A percentile compares a stretch with the other conserved stretches of the same genome.
Conservation (phyloP, 2,888 invertebrate species). For the Anaspis maculata region DNA sequence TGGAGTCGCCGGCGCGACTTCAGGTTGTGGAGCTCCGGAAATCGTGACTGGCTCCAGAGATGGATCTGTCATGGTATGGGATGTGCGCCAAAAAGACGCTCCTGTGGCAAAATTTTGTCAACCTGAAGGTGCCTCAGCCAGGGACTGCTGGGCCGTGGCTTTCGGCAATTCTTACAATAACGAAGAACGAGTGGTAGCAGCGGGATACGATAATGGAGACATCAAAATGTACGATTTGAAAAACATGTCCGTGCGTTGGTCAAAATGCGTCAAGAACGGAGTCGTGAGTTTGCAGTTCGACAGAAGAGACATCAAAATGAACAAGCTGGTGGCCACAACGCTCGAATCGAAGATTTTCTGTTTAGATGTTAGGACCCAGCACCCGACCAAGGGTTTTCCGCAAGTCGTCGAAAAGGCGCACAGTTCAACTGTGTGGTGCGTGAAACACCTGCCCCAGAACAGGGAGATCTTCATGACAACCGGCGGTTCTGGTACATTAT, state of each 20-base stretch:
- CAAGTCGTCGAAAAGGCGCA: conserved; percentile 48
- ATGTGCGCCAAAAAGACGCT: conserved; percentile 77
- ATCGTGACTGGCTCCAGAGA: conserved; percentile 90
- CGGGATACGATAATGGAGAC: conserved; percentile 96
- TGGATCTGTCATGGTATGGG: conserved; percentile 92
- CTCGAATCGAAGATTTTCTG: conserved; percentile 85
- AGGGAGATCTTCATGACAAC: conserved; percentile 85
- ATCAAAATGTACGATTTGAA: conserved; percentile 87
- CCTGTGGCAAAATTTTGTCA: conserved; percentile 89
- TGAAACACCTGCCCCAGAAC: conserved; percentile 86
- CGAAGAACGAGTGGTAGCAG: conserved; percentile 75
- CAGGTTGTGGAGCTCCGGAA: conserved; percentile 89
- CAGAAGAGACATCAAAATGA: conserved; percentile 88
- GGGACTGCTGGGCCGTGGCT: conserved; percentile 92
- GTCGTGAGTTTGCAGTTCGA: conserved; percentile 86
- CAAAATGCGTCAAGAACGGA: conserved; percentile 87
- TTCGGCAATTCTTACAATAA: conserved; percentile 88
- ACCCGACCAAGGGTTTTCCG: conserved; percentile 79
- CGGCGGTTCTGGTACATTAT: conserved; percentile 83
- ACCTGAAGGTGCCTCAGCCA: conserved; percentile 53
- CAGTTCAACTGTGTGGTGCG: conserved; percentile 80
- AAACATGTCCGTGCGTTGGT: conserved; percentile 79
- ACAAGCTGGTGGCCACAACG: conserved; percentile 86
- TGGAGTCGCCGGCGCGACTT: conserved; percentile 74
- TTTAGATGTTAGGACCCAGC: conserved; percentile 82